A percentile compares a stretch with the other conserved stretches of the same genome.
Evolutionary conservation across 64 coral and sea anemone species (phyloP).

Genomic region (Orbicella faveolata): DNA sequence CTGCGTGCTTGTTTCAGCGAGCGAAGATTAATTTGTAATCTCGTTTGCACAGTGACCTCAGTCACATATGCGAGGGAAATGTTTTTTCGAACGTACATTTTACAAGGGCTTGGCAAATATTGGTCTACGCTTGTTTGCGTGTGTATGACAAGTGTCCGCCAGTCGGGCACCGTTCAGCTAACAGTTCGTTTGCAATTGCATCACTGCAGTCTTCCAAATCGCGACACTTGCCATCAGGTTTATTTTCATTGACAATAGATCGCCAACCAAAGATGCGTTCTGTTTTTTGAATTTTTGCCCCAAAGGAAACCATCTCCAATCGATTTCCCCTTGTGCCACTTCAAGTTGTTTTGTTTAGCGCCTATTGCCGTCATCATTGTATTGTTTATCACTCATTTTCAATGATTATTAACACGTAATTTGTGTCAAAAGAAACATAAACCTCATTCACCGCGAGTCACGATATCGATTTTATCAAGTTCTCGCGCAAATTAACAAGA

Average conservation of each 20-base stretch:
- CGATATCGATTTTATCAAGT: neutral
- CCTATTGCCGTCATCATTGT: conserved; percentile 22
- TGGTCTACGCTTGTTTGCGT: conserved; percentile 7
- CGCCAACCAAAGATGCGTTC: neutral
- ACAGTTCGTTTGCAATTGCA: neutral
- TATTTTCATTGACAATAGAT: neutral
- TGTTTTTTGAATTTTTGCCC: neutral
- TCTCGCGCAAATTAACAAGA: neutral
- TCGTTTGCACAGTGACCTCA: neutral
- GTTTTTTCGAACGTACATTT: neutral
- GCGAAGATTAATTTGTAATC: neutral
- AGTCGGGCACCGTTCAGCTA: neutral
- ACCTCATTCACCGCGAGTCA: conserved; percentile 6
- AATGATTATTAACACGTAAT: conserved; percentile 41
- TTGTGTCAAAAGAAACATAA: conserved; percentile 29
- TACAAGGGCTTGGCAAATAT: neutral
- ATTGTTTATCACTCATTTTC: conserved; percentile 45
- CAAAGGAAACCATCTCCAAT: neutral
- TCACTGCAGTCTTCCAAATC: neutral
- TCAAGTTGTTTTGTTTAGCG: conserved; percentile 15
- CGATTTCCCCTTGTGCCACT: conserved; percentile 26
- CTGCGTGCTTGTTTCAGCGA: neutral
- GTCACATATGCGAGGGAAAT: neutral
- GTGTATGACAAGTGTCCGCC: conserved; percentile 5
- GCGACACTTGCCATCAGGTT: neutral